These are phyloP conservation scores for Brenthis hecate DNA, from an alignment of 2,888 invertebrate species.

Conservation along the genomic window DNA sequence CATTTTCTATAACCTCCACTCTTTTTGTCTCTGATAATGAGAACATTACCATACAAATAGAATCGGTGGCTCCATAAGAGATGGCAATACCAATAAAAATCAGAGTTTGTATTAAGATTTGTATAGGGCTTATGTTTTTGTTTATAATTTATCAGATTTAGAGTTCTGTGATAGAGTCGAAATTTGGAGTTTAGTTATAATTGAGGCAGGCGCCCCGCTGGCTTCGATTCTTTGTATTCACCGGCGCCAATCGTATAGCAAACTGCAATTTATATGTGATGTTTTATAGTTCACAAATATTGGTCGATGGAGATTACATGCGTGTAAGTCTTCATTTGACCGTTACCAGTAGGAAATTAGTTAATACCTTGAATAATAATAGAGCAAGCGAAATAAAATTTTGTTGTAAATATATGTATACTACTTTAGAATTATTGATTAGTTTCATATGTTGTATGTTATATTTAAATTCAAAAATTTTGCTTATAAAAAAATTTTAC, in stretches of 20 bases:
- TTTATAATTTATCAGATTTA: slow-evolving; percentile 12
- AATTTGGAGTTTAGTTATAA: slow-evolving; percentile 65
- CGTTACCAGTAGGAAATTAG: slow-evolving; percentile 41
- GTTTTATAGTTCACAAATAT: slow-evolving; percentile 62
- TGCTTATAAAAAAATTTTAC: neutral
- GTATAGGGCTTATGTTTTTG: slow-evolving; percentile 6
- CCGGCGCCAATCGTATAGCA: slow-evolving; percentile 47
- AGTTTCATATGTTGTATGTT: neutral
- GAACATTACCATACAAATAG: slow-evolving; percentile 81
- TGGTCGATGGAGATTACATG: slow-evolving; percentile 48
- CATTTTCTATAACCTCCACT: slow-evolving; percentile 57
- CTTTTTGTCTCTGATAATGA: slow-evolving; percentile 76
- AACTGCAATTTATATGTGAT: slow-evolving; percentile 50
- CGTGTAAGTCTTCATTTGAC: slow-evolving; percentile 42
- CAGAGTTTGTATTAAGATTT: slow-evolving; percentile 5
- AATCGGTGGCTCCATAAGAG: slow-evolving; percentile 46
- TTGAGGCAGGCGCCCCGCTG: slow-evolving; percentile 76
- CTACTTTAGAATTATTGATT: neutral
- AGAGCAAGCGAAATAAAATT: slow-evolving; percentile 9
- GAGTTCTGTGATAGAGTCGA: slow-evolving; percentile 30
- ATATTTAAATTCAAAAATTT: neutral
- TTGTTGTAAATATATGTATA: neutral
- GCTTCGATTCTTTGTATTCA: slow-evolving; percentile 60
- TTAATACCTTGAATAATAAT: slow-evolving; percentile 18
- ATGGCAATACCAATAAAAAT: slow-evolving; percentile 1